Evolutionary conservation across 1,140 invertebrate species (phyloP).

Genomic region (Nasonia vitripennis): DNA sequence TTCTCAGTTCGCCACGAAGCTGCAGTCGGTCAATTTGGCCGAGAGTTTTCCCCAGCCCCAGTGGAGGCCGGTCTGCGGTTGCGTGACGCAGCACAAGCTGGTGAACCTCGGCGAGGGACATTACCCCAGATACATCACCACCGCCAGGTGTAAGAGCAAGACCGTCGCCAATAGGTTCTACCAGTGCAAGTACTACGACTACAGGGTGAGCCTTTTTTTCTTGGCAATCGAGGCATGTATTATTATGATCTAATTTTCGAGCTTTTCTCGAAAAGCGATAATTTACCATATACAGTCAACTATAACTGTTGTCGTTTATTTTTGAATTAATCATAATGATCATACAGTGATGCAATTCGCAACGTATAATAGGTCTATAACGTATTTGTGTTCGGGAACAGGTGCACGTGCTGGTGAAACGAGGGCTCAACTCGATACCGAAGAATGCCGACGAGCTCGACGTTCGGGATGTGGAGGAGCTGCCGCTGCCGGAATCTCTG

Average conservation of each 20-base stretch:
- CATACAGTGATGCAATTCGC: too few relatives aligned
- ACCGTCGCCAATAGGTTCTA: constrained; percentile 55
- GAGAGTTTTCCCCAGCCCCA: constrained; percentile 46
- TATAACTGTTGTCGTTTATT: too few relatives aligned
- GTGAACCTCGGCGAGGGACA: constrained; percentile 58
- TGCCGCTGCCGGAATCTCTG: constrained; percentile 58
- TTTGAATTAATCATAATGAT: too few relatives aligned
- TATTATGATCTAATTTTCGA: too few relatives aligned
- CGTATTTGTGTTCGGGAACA: constrained; percentile 17
- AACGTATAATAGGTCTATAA: too few relatives aligned
- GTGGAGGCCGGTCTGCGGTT: constrained; percentile 39
- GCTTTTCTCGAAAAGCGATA: too few relatives aligned
- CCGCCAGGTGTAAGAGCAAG: constrained; percentile 55
- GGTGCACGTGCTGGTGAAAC: constrained; percentile 59
- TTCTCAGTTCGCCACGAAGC: not conserved
- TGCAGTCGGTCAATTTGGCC: constrained; percentile 22
- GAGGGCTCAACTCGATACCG: constrained; percentile 47
- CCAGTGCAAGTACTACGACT: constrained; percentile 58
- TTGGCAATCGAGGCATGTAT: too few relatives aligned
- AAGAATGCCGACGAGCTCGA: constrained; percentile 42
- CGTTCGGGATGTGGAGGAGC: constrained; percentile 50
- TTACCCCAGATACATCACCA: constrained; percentile 60
- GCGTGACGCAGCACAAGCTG: constrained; percentile 57
- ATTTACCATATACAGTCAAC: too few relatives aligned
- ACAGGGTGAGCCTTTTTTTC: constrained; percentile 53